phyloP scores from a whole-genome alignment of 2,113 vertebrate species.

The Poeciliopsis retropinna region DNA sequence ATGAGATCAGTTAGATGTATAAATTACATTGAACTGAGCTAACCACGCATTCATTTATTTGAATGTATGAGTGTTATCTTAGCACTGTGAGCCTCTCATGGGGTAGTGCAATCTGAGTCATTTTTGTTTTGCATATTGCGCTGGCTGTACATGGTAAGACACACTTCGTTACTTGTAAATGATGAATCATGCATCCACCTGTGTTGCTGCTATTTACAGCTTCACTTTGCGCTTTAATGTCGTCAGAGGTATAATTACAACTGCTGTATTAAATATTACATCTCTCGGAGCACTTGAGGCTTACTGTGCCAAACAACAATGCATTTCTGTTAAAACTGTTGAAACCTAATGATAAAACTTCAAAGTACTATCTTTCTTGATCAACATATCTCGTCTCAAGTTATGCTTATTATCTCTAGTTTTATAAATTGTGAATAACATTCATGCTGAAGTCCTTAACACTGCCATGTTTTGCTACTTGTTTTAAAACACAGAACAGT shows the following conservation, averaged over 20 bases:
- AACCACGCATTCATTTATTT: background rate
- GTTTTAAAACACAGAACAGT: background rate
- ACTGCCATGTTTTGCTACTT: too few relatives aligned
- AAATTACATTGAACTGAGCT: background rate
- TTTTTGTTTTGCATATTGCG: slow-evolving; percentile 6
- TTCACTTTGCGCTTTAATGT: background rate
- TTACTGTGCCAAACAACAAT: background rate
- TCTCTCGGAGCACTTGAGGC: background rate
- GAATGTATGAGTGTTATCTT: slow-evolving; percentile 14
- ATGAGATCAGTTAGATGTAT: background rate
- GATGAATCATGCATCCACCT: slow-evolving; percentile 29
- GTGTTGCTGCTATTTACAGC: background rate
- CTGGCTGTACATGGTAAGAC: slow-evolving; percentile 12
- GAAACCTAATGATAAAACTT: background rate
- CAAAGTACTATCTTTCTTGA: background rate
- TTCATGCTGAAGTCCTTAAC: background rate
- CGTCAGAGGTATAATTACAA: background rate
- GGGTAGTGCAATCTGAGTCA: slow-evolving; percentile 27
- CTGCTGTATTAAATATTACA: background rate
- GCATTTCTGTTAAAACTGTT: background rate
- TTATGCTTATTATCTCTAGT: background rate
- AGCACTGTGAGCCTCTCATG: too few relatives aligned
- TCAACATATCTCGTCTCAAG: background rate
- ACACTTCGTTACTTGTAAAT: background rate
- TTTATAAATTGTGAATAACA: background rate